Evolutionary conservation across 2,888 invertebrate genomes (phyloP).

Genomic region (Microctonus aethiopoides): DNA sequence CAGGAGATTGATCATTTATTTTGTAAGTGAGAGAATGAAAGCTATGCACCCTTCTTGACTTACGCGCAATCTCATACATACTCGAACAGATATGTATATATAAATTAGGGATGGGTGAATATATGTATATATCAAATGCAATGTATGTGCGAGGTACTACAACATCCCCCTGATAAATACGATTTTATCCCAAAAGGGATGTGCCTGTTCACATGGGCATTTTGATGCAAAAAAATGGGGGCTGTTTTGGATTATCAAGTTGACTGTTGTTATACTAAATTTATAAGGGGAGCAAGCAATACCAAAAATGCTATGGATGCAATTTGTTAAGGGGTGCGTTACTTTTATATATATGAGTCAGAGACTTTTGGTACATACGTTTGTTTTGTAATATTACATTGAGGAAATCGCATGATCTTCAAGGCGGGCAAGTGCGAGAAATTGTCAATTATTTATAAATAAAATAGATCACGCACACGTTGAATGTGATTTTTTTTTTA

Average conservation of each 20-base stretch:
- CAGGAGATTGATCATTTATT: conserved; percentile 14
- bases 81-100: background rate
- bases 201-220: background rate
- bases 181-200: conserved; percentile 4
- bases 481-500: background rate
- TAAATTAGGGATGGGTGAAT: background rate
- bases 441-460: background rate
- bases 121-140: background rate
- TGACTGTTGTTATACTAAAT: background rate
- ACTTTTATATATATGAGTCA: background rate
- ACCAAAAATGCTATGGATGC: background rate
- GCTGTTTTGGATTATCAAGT: background rate
- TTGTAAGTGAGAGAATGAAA: conserved; percentile 31
- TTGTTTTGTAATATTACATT: background rate
- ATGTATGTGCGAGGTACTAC: background rate
- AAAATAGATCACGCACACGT: background rate
- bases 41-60: conserved; percentile 18
- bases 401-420: background rate
- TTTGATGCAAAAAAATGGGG: background rate
- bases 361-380: background rate
- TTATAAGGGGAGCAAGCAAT: background rate
- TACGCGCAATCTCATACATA: conserved; percentile 17
- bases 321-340: background rate
- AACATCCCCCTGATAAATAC: background rate
- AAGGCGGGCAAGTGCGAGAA: background rate